Evolutionary conservation across 2,113 vertebrate species (phyloP), one percentile per base, ranked within the genome.

Genomic region (Anseranas semipalmata): DNA sequence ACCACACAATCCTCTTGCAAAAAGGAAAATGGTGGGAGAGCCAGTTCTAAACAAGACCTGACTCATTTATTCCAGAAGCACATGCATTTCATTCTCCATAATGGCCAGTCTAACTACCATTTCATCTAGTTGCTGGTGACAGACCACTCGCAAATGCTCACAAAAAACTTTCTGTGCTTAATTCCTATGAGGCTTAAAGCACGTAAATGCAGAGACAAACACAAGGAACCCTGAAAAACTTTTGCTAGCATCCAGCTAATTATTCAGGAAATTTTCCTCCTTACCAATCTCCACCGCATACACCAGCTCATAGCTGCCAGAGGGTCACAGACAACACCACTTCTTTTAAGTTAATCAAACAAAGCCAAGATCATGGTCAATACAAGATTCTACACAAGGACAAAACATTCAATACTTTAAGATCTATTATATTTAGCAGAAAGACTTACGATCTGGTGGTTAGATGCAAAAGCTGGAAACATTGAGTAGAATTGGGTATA

Each of bases 281-380:
- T 48, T 55, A 16, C 32, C 80, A 43, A 62, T 21, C 30, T 53
- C 16, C 46, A 24, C 1, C 56, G 72, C 21, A 46, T 4, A 12
- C 18, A 21, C 41, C 25, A 73, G 53, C 3, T 73, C 52, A 30
- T 3, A 73, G 46, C 37, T 65, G 3, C 6, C 33, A 45, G 27
- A 2, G 12, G 35, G 13, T 4, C 71, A 35, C 50, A 46, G n/a
- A 7, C 20, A 53, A 0, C 0, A 6, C 10, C 7, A 27, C 10
- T 8, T 45, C 9, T 8, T 55, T 78, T 35, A 56, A 84, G 39
- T 25, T 65, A 67, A 88, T 24, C 24, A 45, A 71, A 81, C 9
- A 58, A 92, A 89, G 71, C 32, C 59, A 73, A 58, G 71, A n/a
- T 15, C 2, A 2, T 8, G 18, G 59, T 89, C 78, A 89, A 45